Conservation (phyloP, 2,888 invertebrate species). For the Ferrisia virgata region DNA sequence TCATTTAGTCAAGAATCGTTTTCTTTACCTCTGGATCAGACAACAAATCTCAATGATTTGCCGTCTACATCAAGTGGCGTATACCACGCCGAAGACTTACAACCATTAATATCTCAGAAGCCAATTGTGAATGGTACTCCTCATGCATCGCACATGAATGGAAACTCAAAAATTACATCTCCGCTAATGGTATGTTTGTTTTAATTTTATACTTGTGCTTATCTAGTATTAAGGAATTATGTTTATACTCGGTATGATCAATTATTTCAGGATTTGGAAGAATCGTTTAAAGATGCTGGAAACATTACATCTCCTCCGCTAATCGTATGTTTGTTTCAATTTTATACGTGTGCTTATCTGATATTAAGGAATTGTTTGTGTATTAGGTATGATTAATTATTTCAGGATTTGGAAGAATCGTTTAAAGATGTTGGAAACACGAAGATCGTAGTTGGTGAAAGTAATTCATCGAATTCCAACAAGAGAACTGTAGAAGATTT, state of each 20-base stretch:
- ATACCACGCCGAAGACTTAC: slow-evolving; percentile 1
- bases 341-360: neutral
- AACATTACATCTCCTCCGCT: neutral
- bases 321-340: neutral
- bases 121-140: neutral
- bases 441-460: neutral
- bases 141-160: neutral
- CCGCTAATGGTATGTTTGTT: neutral
- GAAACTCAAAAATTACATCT: neutral
- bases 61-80: neutral
- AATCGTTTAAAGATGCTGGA: neutral
- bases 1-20: neutral
- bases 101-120: neutral
- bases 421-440: neutral
- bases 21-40: neutral
- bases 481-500: slow-evolving; percentile 66
- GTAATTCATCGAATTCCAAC: slow-evolving; percentile 37
- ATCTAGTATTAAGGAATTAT: neutral
- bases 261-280: neutral
- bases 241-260: neutral
- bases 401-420: neutral
- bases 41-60: neutral
- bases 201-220: neutral
- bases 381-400: neutral
- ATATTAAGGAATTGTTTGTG: neutral